Evolutionary conservation across 2,113 vertebrate species (phyloP), one percentile per base, ranked within the genome.

Genomic region (Paralichthys olivaceus): DNA sequence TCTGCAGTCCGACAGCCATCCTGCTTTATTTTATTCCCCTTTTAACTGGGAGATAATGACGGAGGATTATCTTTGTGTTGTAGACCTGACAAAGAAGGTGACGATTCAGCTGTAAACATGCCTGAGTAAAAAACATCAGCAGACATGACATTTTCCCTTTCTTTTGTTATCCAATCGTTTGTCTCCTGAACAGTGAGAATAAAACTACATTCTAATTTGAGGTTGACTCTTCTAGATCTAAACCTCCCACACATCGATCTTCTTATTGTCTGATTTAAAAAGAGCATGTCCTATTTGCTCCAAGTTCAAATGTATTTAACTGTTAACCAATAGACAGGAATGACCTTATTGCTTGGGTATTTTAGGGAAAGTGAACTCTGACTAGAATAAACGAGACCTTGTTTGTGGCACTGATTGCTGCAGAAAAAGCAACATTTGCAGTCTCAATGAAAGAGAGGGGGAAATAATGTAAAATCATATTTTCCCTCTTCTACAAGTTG

Each of bases 401-500:
- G 83, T 87, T 90, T 90, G 83, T 75, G 78, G 49, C 81, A 71
- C 73, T 84, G 78, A 82, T 87, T 82, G 69, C 77, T 64, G 74
- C 76, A 79, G 54, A 59, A 29, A 83, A 89, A 69, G 57, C 70
- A 59, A 28, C 49, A 81, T 76, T 85, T 83, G 64, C 77, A 81
- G 68, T 57, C 32, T 72, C 83, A 83, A 87, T 88, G 79, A 86
- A 81, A 69, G 23, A 55, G 60, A 81, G 67, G 23, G 43, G 20
- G 3, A 70, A 68, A 77, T 68, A 72, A 55, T 86, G 79, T 72
- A 85, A 87, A 80, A 72, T 76, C 5, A 80, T 87, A 87, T 87
- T 89, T 87, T 79, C 40, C 74, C 79, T 79, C 57, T 67, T 83
- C 91, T 86, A 90, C 81, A 83, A 90, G 91, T 89, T 91, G 85